A percentile compares a stretch with the other conserved stretches of the same genome.
These are phyloP conservation scores for Thamnaconus septentrionalis DNA, from an alignment of 2,113 vertebrate species.

Conservation along the genomic window DNA sequence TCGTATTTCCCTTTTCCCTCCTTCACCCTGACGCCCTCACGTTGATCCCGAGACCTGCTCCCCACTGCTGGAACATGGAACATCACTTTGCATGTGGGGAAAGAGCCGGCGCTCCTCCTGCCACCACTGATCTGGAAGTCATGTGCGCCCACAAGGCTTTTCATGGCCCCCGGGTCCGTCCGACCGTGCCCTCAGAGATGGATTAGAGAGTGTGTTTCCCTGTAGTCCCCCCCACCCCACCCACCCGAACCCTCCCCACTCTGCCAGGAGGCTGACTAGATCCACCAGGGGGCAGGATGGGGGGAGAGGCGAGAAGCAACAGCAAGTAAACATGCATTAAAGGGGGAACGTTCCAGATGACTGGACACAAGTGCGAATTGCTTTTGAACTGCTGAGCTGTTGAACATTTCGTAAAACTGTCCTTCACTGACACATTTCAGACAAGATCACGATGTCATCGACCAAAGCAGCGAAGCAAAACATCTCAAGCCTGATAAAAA, in stretches of 20 bases:
- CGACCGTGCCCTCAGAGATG: constrained; percentile 14
- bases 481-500: too few relatives aligned
- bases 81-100: constrained; percentile 32
- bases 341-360: too few relatives aligned
- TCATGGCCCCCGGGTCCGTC: constrained; percentile 13
- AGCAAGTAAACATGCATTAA: too few relatives aligned
- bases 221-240: constrained; percentile 25
- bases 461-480: too few relatives aligned
- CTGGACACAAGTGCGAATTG: too few relatives aligned
- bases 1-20: constrained; percentile 20
- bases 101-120: constrained; percentile 1
- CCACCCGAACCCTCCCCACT: constrained; percentile 25
- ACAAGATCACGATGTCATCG: too few relatives aligned
- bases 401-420: too few relatives aligned
- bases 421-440: too few relatives aligned
- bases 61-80: constrained; percentile 39
- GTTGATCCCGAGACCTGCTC: constrained; percentile 14
- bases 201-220: constrained; percentile 33
- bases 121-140: constrained; percentile 27
- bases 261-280: constrained; percentile 32
- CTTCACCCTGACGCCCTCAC: constrained; percentile 11
- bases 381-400: too few relatives aligned
- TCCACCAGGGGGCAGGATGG: neutral
- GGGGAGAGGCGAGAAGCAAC: too few relatives aligned
- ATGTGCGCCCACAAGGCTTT: constrained; percentile 25